Conservation (phyloP, 1,140 invertebrate genomes). For the Brevipalpus yothersi region DNA sequence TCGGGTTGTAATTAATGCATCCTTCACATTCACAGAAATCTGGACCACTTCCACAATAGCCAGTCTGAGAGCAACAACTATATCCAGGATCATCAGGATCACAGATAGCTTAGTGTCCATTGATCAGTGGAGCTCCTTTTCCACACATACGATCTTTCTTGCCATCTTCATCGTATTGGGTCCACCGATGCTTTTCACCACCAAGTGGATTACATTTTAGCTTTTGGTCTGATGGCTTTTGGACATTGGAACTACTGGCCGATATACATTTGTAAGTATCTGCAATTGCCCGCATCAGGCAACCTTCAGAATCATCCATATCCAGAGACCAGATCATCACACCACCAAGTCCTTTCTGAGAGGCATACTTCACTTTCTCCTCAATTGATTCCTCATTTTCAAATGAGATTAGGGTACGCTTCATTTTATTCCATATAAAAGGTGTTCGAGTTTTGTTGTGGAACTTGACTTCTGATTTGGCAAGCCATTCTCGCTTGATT, state of each 20-base stretch:
- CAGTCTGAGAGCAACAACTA: background rate
- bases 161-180: background rate
- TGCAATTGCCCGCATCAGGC: conserved; percentile 12
- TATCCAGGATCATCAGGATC: conserved; percentile 1
- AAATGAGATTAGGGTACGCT: conserved; percentile 2
- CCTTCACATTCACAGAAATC: background rate
- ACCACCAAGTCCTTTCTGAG: conserved; percentile 15
- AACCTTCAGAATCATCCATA: conserved; percentile 13
- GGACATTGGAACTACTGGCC: background rate
- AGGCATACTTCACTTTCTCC: conserved; percentile 14
- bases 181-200: background rate
- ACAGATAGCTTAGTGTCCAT: background rate
- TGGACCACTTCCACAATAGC: background rate
- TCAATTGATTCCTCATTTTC: conserved; percentile 2
- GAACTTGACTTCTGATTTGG: background rate
- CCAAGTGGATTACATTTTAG: background rate
- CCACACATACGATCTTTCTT: background rate
- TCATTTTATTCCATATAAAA: background rate
- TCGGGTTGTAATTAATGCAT: background rate
- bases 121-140: background rate
- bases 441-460: conserved; percentile 4
- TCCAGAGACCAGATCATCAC: conserved; percentile 19
- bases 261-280: background rate
- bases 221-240: background rate
- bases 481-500: background rate